Evolutionary conservation across 2,797 vertebrate genomes (phyloP).

Genomic region (Enteromius anoplus): DNA sequence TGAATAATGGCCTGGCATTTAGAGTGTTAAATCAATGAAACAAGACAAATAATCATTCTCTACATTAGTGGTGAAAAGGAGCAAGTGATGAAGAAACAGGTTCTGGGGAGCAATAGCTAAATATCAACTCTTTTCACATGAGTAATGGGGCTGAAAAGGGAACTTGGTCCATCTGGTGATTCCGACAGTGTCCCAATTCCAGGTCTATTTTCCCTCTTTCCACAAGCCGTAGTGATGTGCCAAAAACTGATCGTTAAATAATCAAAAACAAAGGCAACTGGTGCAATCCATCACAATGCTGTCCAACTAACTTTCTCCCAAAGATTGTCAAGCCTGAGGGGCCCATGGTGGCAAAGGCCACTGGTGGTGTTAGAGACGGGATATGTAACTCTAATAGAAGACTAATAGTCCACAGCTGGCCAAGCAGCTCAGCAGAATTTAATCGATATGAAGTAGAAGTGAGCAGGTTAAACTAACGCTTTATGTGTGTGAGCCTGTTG

Average conservation of each 20-base stretch:
- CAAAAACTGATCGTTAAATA: conserved; percentile 55
- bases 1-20: conserved; percentile 62
- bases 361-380: conserved; percentile 39
- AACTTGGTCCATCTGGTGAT: conserved; percentile 31
- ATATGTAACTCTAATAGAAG: conserved; percentile 56
- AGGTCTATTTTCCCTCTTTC: conserved; percentile 42
- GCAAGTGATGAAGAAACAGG: conserved; percentile 50
- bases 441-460: conserved; percentile 51
- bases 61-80: conserved; percentile 42
- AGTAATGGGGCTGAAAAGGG: conserved; percentile 46
- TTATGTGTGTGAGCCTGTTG: conserved; percentile 29
- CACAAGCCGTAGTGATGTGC: conserved; percentile 33
- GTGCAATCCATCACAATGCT: conserved; percentile 41
- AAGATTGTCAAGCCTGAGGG: conserved; percentile 32
- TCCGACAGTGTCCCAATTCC: conserved; percentile 32
- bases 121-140: conserved; percentile 50
- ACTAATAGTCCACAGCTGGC: conserved; percentile 54
- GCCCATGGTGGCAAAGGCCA: conserved; percentile 28
- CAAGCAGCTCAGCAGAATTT: conserved; percentile 45
- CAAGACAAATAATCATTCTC: conserved; percentile 61
- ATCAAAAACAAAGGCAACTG: conserved; percentile 50
- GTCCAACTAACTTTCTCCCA: conserved; percentile 42
- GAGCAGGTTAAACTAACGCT: conserved; percentile 42
- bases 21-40: conserved; percentile 60
- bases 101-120: conserved; percentile 43